Conservation (phyloP, 2,113 vertebrate genomes). For the Scomber scombrus region DNA sequence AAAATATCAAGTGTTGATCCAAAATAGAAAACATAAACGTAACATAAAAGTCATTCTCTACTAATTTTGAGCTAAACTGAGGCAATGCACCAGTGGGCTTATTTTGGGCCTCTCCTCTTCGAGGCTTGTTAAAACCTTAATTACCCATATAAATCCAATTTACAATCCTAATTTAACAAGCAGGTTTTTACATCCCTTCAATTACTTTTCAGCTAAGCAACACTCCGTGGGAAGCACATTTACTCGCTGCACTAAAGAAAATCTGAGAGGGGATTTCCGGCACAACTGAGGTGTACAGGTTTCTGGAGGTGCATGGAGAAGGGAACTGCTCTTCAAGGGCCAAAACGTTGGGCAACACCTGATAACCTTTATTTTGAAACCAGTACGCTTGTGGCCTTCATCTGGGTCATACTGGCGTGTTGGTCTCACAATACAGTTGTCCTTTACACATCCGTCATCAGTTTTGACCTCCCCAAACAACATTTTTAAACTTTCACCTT, state of each 20-base stretch:
- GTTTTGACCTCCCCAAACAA: background rate
- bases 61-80: constrained; percentile 1
- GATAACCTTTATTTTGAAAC: too few relatives aligned
- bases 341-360: too few relatives aligned
- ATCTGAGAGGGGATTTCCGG: too few relatives aligned
- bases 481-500: background rate
- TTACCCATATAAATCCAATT: constrained; percentile 41
- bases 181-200: background rate
- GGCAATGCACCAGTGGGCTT: constrained; percentile 1
- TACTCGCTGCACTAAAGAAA: background rate
- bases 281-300: too few relatives aligned
- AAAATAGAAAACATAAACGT: background rate
- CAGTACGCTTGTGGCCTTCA: too few relatives aligned
- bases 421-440: too few relatives aligned
- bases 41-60: background rate
- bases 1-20: background rate
- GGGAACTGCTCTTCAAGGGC: too few relatives aligned
- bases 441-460: too few relatives aligned
- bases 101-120: background rate
- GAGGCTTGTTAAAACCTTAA: constrained; percentile 42
- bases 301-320: too few relatives aligned
- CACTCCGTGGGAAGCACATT: constrained; percentile 3
- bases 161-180: constrained; percentile 32
- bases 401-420: too few relatives aligned
- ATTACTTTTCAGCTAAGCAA: constrained; percentile 21